Evolutionary conservation across 2,888 invertebrate genomes (phyloP), one percentile per base, ranked within the genome.

Genomic region (Isoperla grammatica): DNA sequence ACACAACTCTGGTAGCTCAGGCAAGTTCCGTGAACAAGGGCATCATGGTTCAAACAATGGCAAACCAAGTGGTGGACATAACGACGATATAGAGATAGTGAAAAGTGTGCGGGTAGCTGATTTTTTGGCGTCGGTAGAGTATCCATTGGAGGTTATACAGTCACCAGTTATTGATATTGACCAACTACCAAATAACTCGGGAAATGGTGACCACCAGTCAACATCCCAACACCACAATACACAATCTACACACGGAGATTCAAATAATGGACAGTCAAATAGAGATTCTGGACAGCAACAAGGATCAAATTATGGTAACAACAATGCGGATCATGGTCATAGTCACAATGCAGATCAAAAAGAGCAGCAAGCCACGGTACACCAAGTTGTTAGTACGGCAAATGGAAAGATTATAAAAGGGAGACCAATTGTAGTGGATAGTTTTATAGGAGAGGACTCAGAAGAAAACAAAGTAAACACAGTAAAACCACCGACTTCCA

Each of bases 81-180:
- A 55, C 2, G 22, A 62, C 45, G 76, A 78, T 65, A 74, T 83
- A 9, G 78, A 83, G 67, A 74, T 85, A 19, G 73, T 81, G 49
- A 81, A 84, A 67, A 87, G 87, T 69, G 77, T 88, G 56, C 83
- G 85, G 43, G 67, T 88, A 5, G 82, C 81, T 2, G 85, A 87
- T 69, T 87, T 80, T 67, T 76, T 86, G 1, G 84, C 87, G 43
- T 84, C 86, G 1, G 78, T 88, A 43, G 86, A 87, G 66, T 86
- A 87, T 71, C 86, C 88, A 9, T 79, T 86, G 43, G 84, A 85
- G 65, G 79, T 84, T 57, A 80, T 87, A 60, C 83, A 87, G 67
- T 83, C 90, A 13, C 84, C 86, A 15, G 68, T 85, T n/a, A 77
- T 85, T 57, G 86, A 86, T 67, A 74, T 17, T 2, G 22, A 15